Evolutionary conservation across 2,888 invertebrate genomes (phyloP), one percentile per base, ranked within the genome.

Genomic region (Himalopsyche japonica): DNA sequence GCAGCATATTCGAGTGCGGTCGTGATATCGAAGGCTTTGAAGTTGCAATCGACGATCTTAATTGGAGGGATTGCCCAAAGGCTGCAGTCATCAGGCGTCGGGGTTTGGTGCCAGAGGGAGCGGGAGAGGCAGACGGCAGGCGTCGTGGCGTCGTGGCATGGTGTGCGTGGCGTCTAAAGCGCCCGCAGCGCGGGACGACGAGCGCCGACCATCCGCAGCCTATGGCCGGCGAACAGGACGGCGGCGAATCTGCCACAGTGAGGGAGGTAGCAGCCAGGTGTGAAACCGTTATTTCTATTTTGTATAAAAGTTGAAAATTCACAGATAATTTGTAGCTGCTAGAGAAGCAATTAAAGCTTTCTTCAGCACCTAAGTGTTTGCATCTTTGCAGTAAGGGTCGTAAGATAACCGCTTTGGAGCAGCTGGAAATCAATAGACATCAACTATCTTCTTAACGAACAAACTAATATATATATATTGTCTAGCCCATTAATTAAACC

Each of bases 151-250:
- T 90, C 92, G 91, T 86, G 86, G 87, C 91, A 92, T 92, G 92
- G 92, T 92, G 92, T 92, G 91, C 79, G 83, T 91, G 92, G 92
- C 90, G 91, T 92, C 92, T 91, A 91, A 91, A 92, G 92, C 87
- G 83, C 83, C 92, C 92, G 91, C 92, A 91, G 92, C 91, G 91
- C 91, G 90, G 91, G 91, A 91, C 91, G 91, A 90, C 91, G 91
- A 91, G 92, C 90, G 94, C 94, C 93, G 94, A 92, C 93, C 93
- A 94, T 95, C 95, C 95, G 94, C 95, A 95, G 96, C 96, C 96
- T 96, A 96, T 96, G 96, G 96, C 96, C 70, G 70, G 70, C 95
- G 95, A 96, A 95, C 95, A 95, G 95, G 95, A 95, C 95, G 95
- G 94, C 93, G 93, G 94, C 93, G 94, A 94, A 93, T 93, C 93